Base-by-base conservation (phyloP, 2,113 vertebrate genomes). In the Thalassarche chlororhynchos region DNA sequence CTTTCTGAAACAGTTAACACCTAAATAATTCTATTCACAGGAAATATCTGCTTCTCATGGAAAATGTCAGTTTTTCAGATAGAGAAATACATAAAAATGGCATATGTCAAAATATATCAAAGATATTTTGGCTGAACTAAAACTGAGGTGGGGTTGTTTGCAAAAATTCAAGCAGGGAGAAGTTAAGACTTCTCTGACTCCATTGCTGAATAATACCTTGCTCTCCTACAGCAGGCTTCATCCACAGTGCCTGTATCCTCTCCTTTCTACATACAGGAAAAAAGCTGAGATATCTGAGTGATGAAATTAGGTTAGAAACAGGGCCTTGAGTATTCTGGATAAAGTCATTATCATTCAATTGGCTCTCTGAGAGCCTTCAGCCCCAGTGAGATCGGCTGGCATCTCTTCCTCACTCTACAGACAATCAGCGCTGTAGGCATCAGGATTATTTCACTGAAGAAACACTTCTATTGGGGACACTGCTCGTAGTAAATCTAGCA, bases 91-190 rank as follows among this genome's bases (percentile, higher is more conserved):
- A 47, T 74, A 3, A 87, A 87, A 95, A 89, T 86, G 87, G 88
- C 92, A 84, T 79, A 65, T 93, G 93, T 96, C 96, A 95, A 97
- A 97, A 93, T 93, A 94, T 28, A 94, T 94, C 95, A 92, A 83
- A 93, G 66, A 49, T 96, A 88, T 94, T 97, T 81, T 90, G 88
- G 72, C 85, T 94, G 92, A 96, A 88, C 66, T 90, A 81, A 84
- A 68, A 69, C 60, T 86, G 79, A 81, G 83, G 68, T 92, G 79
- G 71, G 42, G 52, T 38, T 94, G 93, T 95, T 91, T 96, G 75
- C 58, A 85, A 81, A 92, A 94, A 78, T 40, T 84, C 70, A 89
- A 80, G 32, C 71, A 92, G 71, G 42, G 75, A 87, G 71, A 88
- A 91, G 78, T 80, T 76, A 15, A 15, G 26, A 47, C 47, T 83